Base-by-base conservation (phyloP, 2,113 vertebrate species). In the Cyprinodon variegatus region DNA sequence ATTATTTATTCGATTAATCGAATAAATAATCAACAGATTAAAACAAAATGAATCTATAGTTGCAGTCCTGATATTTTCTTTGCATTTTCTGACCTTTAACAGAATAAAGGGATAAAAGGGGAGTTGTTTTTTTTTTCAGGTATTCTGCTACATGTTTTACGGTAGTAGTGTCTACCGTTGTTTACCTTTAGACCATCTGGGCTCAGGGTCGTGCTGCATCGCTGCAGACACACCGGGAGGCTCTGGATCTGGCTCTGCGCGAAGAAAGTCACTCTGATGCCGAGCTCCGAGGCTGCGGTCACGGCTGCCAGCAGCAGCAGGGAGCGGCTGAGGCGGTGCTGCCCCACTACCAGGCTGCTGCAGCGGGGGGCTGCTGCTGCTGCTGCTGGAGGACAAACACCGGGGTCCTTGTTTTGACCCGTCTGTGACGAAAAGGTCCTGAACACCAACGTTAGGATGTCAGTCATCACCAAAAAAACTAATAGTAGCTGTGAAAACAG, bases 291-390 rank as follows among this genome's bases (percentile, higher is more conserved):
- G 29, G 94, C 93, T 0, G 94, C 94, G 0, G 89, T 92, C 6
- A 95, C 82, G 11, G 94, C 93, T 22, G 93, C 71, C 4, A 94
- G 76, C 57, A 95, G 89, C 72, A 95, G 68, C 82, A 95, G 3
- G 0, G 92, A 85, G 59, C 87, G 91, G 70, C 78, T 89, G 14
- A 92, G 10, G 45, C 63, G 68, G 20, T n/a, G 60, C 4, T 93
- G 92, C 1, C 94, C 94, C 1, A 94, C 46, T 41, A 94, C 0
- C 72, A 94, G 62, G 1, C 78, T 11, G 78, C 84, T 77, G 65
- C 69, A 63, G 40, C 69, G 61, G 43, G 81, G 40, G 1, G 70
- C 0, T 2, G 76, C 15, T 0, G 85, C 9, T 0, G 85, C 9
- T 0, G 75, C 9, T 29, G 29, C 29, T 0, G 75, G 62, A 39